Conservation (phyloP, 35 echinoderm and acorn worm genomes). For the Eucidaris tribuloides region DNA sequence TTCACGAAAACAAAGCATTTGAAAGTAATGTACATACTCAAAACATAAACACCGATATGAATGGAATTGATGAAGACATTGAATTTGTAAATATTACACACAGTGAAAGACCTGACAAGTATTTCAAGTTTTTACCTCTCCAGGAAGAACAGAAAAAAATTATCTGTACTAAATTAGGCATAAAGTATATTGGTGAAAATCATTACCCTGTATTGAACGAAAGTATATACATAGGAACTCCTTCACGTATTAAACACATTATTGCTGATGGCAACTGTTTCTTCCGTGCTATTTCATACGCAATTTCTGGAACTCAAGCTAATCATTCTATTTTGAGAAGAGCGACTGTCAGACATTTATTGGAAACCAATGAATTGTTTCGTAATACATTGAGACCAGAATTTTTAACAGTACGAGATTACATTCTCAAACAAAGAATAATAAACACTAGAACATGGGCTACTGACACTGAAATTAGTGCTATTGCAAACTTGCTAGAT, state of each 20-base stretch:
- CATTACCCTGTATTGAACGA: not conserved
- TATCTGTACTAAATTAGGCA: not conserved
- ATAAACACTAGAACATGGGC: constrained; percentile 28
- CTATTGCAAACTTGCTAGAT: constrained; percentile 24
- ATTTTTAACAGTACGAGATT: not conserved
- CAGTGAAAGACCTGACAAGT: constrained; percentile 21
- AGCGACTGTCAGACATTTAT: constrained; percentile 28
- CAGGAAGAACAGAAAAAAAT: not conserved
- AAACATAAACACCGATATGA: too few species aligned
- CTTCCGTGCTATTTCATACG: not conserved
- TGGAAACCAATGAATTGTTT: not conserved
- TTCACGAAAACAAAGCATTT: too few species aligned
- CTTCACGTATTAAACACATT: not conserved
- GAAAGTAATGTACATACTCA: too few species aligned
- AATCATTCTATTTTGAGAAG: constrained; percentile 4
- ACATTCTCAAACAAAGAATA: not conserved
- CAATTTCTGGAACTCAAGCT: constrained; percentile 38
- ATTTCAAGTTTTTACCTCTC: constrained; percentile 35
- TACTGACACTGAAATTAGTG: constrained; percentile 19
- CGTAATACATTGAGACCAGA: not conserved
- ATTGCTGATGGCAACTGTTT: constrained; percentile 46
- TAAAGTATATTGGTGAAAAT: not conserved
- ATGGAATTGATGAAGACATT: too few species aligned
- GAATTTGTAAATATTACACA: not conserved
- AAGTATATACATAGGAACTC: not conserved